Conservation (phyloP, 2,888 invertebrate species). For the Xestia sexstrigata region DNA sequence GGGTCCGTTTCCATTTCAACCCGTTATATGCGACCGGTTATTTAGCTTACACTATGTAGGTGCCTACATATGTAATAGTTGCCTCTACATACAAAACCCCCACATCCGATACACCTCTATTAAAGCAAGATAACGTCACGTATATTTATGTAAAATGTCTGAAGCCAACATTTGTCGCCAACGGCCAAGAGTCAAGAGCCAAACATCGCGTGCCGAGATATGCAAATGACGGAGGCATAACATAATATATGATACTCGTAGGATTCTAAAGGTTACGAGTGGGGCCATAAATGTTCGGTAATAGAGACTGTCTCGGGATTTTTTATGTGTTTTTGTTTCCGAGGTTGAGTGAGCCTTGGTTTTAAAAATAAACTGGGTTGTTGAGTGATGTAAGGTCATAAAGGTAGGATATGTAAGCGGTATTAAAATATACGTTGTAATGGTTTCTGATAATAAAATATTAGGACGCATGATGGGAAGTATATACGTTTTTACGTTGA, state of each 20-base stretch:
- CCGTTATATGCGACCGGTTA: too few species aligned
- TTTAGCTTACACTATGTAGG: background rate
- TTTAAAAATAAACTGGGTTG: constrained; percentile 31
- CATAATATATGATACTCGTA: constrained; percentile 63
- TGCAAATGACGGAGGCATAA: constrained; percentile 69
- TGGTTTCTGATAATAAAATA: too few species aligned
- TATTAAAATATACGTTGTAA: background rate
- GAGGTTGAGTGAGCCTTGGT: constrained; percentile 45
- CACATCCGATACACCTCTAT: constrained; percentile 27
- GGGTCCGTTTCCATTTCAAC: too few species aligned
- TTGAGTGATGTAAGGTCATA: background rate
- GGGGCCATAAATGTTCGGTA: constrained; percentile 39
- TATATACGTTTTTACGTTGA: background rate
- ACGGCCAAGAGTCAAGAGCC: constrained; percentile 46
- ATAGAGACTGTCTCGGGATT: constrained; percentile 25
- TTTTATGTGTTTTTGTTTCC: constrained; percentile 26
- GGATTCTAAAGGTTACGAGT: constrained; percentile 68
- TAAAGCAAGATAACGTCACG: constrained; percentile 19
- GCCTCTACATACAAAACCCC: constrained; percentile 8
- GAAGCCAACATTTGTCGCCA: constrained; percentile 58
- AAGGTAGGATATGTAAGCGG: too few species aligned
- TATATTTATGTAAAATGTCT: constrained; percentile 29
- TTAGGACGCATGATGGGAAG: background rate
- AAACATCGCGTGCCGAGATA: constrained; percentile 71
- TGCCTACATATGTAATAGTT: background rate